A percentile compares a stretch with the other conserved stretches of the same genome.
Conservation (phyloP, 2,888 invertebrate species). For the Lycaena phlaeas region DNA sequence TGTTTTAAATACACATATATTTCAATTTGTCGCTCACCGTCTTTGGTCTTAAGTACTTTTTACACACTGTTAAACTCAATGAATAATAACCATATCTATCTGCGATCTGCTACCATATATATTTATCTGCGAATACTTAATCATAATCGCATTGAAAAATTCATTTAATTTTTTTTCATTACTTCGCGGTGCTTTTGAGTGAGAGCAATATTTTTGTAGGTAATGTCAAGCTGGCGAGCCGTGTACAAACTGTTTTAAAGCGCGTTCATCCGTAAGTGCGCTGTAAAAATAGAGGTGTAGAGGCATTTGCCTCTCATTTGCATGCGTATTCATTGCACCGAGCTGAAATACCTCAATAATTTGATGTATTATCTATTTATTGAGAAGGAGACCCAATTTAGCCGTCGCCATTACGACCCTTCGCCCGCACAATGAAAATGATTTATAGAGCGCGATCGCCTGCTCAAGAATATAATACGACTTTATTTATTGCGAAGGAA, state of each 20-base stretch:
- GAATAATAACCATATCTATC: too few relatives aligned
- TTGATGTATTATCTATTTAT: constrained; percentile 25
- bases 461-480: constrained; percentile 61
- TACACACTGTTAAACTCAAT: too few relatives aligned
- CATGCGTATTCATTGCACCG: constrained; percentile 5
- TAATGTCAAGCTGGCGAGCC: constrained; percentile 15
- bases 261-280: too few relatives aligned
- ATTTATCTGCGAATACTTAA: too few relatives aligned
- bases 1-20: too few relatives aligned
- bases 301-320: constrained; percentile 13
- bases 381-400: constrained; percentile 55
- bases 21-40: too few relatives aligned
- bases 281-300: constrained; percentile 11
- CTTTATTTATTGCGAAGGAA: constrained; percentile 55
- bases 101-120: too few relatives aligned
- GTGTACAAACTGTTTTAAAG: constrained; percentile 10
- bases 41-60: too few relatives aligned
- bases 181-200: too few relatives aligned
- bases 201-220: constrained; percentile 14
- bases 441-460: constrained; percentile 60
- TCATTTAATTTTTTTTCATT: too few relatives aligned
- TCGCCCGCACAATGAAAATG: constrained; percentile 66
- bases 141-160: too few relatives aligned
- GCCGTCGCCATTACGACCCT: constrained; percentile 50
- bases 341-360: constrained; percentile 10